Conservation (phyloP, 30 jellyfish, hydroid and myxozoan species). For the Pseudorhiza aurosa region DNA sequence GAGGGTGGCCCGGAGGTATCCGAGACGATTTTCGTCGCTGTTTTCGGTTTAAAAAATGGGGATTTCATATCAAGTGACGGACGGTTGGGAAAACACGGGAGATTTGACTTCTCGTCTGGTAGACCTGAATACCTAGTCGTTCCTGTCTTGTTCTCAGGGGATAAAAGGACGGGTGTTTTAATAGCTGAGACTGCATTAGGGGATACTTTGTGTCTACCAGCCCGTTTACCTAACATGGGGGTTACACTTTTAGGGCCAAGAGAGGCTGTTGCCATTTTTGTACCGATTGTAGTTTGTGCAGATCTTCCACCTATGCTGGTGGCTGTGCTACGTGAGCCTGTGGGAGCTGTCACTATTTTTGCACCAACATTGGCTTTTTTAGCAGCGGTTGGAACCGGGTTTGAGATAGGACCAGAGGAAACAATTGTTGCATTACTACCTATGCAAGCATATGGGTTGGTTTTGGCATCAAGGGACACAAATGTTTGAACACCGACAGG, state of each 20-base stretch:
- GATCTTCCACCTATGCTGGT: background rate
- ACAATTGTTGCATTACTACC: background rate
- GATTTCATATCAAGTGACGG: slow-evolving; percentile 75
- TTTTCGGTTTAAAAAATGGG: slow-evolving; percentile 55
- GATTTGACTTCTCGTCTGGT: slow-evolving; percentile 23
- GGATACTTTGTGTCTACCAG: background rate
- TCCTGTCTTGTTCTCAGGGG: background rate
- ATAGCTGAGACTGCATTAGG: background rate
- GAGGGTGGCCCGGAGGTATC: slow-evolving; percentile 1
- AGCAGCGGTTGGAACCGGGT: background rate
- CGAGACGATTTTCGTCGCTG: background rate
- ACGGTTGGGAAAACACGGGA: slow-evolving; percentile 59
- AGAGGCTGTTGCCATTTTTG: background rate
- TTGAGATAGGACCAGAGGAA: background rate
- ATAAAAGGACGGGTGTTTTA: background rate
- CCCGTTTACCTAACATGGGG: background rate
- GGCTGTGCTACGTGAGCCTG: slow-evolving; percentile 10
- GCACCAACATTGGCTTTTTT: background rate
- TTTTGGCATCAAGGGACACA: too few species aligned
- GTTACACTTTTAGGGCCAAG: background rate
- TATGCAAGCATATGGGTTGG: too few species aligned
- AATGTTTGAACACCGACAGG: too few species aligned
- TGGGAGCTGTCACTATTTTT: background rate
- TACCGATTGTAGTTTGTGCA: background rate
- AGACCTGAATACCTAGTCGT: background rate